A percentile compares a stretch with the other conserved stretches of the same genome.
phyloP scores from a whole-genome alignment of 2,797 vertebrate genomes.

The Cuculus canorus region DNA sequence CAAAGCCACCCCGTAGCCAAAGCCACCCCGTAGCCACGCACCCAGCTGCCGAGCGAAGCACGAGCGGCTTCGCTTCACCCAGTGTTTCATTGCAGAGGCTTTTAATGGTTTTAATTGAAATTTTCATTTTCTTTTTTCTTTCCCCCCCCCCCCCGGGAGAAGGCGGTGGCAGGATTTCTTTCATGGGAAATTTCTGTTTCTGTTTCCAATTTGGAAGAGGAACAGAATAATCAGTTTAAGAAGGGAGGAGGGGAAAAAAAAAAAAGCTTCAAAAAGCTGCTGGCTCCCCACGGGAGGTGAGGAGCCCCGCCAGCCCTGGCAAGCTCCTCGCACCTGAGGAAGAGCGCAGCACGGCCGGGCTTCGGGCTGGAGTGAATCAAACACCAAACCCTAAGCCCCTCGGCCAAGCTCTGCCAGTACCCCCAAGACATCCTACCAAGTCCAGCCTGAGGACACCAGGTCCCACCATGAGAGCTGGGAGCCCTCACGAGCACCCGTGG shows the following conservation, averaged over 20 bases:
- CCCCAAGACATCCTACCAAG: not conserved
- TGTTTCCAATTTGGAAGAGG: conserved; percentile 58
- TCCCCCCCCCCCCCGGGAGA: not conserved
- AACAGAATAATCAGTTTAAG: conserved; percentile 1
- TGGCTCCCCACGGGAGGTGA: fast-evolving
- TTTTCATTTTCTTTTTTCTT: not conserved
- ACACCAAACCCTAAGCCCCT: not conserved
- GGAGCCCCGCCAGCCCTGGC: not conserved
- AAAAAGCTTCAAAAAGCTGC: not conserved
- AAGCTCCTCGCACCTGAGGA: not conserved
- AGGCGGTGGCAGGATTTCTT: conserved; percentile 43
- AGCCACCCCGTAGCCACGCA: not conserved
- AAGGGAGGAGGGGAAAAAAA: no score
- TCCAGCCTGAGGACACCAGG: not conserved
- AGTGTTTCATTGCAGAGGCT: not conserved
- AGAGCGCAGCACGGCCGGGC: fast-evolving
- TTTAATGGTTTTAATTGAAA: conserved; percentile 40
- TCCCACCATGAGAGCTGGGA: fast-evolving
- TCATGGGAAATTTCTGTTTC: conserved; percentile 50
- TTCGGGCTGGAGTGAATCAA: not conserved
- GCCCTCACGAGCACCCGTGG: fast-evolving
- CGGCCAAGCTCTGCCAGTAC: not conserved
- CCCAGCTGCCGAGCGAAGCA: not conserved
- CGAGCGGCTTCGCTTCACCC: not conserved
- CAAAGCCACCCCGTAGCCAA: not conserved